Evolutionary conservation across 2,888 invertebrate species (phyloP).

Genomic region (Trissoscelio sp.): DNA sequence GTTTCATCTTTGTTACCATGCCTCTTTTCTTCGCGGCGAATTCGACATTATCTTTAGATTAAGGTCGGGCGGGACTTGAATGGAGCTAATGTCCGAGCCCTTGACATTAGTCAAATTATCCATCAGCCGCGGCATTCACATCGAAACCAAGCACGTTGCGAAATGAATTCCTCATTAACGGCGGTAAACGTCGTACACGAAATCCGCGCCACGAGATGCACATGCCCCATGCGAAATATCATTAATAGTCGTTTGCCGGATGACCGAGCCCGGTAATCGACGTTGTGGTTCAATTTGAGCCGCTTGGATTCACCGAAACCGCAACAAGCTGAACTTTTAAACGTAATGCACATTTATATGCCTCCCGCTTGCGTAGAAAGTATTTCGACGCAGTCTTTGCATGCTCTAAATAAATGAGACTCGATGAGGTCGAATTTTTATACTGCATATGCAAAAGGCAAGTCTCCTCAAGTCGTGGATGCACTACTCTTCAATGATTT

Average conservation of each 20-base stretch:
- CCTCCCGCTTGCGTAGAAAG: constrained; percentile 37
- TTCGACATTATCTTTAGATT: constrained; percentile 44
- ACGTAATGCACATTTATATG: constrained; percentile 59
- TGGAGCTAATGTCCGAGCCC: constrained; percentile 33
- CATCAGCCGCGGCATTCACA: constrained; percentile 24
- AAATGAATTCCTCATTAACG: constrained; percentile 62
- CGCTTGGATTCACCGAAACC: constrained; percentile 76
- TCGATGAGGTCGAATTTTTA: not conserved
- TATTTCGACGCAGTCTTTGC: constrained; percentile 5
- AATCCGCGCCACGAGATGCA: constrained; percentile 76
- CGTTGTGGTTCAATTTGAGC: constrained; percentile 76
- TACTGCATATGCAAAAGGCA: constrained; percentile 19
- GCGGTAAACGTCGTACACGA: constrained; percentile 64
- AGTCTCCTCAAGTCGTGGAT: constrained; percentile 7
- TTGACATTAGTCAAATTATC: constrained; percentile 62
- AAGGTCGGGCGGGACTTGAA: constrained; percentile 16
- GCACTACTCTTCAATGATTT: constrained; percentile 21
- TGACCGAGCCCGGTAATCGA: constrained; percentile 81
- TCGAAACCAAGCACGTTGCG: constrained; percentile 14
- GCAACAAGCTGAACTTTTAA: constrained; percentile 76
- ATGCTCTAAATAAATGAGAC: not conserved
- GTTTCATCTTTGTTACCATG: not conserved
- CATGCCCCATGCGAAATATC: constrained; percentile 81
- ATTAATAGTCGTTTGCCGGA: constrained; percentile 83
- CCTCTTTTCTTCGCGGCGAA: constrained; percentile 6